These are phyloP conservation scores for Myotis vivesi DNA, from an alignment of 2,797 vertebrate species.

Conservation along the genomic window DNA sequence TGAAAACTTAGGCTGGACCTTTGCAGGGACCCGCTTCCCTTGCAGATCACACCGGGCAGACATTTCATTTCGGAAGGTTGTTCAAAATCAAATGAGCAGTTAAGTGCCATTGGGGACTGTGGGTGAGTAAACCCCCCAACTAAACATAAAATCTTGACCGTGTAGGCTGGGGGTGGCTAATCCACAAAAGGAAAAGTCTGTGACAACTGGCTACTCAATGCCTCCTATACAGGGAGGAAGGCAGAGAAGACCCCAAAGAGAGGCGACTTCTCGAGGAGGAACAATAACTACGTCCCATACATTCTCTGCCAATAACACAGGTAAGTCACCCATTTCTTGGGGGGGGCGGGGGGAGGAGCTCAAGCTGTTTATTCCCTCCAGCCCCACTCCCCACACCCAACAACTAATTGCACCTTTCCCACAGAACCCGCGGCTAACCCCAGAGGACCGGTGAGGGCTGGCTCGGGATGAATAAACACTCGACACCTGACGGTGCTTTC, in stretches of 20 bases:
- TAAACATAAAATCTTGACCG: conserved; percentile 40
- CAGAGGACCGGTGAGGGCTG: not conserved
- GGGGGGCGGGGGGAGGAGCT: not conserved
- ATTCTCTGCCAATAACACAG: conserved; percentile 41
- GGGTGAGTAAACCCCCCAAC: not conserved
- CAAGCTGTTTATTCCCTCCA: conserved; percentile 73
- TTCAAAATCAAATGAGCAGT: conserved; percentile 10
- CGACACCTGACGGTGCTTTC: conserved; percentile 75
- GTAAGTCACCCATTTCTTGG: conserved; percentile 47
- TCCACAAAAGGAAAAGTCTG: conserved; percentile 37
- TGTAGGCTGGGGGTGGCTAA: not conserved
- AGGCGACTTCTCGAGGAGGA: not conserved
- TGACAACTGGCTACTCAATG: not conserved
- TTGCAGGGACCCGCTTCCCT: not conserved
- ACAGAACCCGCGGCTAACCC: conserved; percentile 48
- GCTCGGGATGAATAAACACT: conserved; percentile 50
- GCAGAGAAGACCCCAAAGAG: not conserved
- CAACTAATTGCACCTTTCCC: conserved; percentile 60
- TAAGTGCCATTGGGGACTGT: not conserved
- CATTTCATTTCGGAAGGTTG: not conserved
- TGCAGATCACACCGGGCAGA: not conserved
- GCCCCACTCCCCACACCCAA: conserved; percentile 24
- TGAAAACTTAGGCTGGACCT: conserved; percentile 61
- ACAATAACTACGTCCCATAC: conserved; percentile 33
- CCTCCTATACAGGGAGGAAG: not conserved